Base-by-base conservation (phyloP, 2,888 invertebrate genomes). In the Temnothorax unifasciatus region DNA sequence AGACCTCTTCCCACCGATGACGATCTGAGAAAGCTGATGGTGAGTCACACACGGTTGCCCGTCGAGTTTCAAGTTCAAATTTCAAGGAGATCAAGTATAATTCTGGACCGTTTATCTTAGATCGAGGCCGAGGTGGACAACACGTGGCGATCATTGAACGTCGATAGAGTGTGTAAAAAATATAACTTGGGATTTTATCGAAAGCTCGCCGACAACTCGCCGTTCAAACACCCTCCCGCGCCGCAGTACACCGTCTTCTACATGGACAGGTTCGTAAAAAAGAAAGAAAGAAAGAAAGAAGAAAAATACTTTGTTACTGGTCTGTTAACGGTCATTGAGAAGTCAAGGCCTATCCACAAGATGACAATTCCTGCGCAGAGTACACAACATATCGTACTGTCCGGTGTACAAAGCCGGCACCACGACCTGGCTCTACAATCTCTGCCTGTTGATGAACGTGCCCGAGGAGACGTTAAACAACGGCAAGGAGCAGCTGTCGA, bases 391-490 rank as follows among this genome's bases (percentile, higher is more conserved):
- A 75, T 95, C 95, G 0, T 95, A 95, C 92, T 95, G 95, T 87
- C 95, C 95, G 5, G 93, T 95, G 38, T 95, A 95, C 91, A 95
- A 95, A 92, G 95, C 95, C 18, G 95, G 95, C 8, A 95, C 95
- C 9, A 95, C 95, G 8, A 95, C 95, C 8, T 95, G 95, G 95
- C 93, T 95, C 2, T 94, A 95, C 90, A 95, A 95, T 90, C 92
- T 96, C 87, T 94, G 95, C 84, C 87, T 94, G n/a, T 90, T 95
- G 52, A 95, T 94, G 85, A 95, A 95, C 2, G 91, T 94, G 29
- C 76, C 93, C 0, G 95, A 95, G 75, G 87, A 92, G 9, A 92
- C 93, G 68, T 86, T 95, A 9, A 85, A 85, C n/a, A 91, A 76
- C 92, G 88, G 95, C 92, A 86, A 90, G 92, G 90, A 94, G 88